Conservation (phyloP, 2,888 invertebrate genomes). For the Eucriotettix oculatus region DNA sequence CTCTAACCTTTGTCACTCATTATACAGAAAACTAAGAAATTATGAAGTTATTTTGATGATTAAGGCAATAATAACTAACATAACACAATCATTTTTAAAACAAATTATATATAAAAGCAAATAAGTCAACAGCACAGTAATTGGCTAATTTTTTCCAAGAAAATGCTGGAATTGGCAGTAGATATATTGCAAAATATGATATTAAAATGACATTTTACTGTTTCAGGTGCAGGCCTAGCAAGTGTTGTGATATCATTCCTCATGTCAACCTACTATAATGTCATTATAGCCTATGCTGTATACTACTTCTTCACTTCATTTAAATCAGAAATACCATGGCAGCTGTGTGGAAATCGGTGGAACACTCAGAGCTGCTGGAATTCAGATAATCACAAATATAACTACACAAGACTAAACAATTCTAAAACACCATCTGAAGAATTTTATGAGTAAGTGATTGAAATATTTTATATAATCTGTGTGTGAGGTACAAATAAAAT, state of each 20-base stretch:
- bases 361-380: conserved; percentile 75
- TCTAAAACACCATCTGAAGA: conserved; percentile 80
- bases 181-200: too few species aligned
- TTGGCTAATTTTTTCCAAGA: too few species aligned
- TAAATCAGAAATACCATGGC: conserved; percentile 77
- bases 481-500: too few species aligned
- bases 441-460: conserved; percentile 64
- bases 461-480: too few species aligned
- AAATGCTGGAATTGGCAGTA: too few species aligned
- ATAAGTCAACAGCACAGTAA: too few species aligned
- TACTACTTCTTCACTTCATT: conserved; percentile 88
- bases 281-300: conserved; percentile 86
- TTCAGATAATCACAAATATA: conserved; percentile 30
- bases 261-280: conserved; percentile 90
- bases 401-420: conserved; percentile 47
- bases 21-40: too few species aligned
- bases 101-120: too few species aligned
- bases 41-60: too few species aligned
- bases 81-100: too few species aligned
- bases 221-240: conserved; percentile 80
- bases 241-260: conserved; percentile 88
- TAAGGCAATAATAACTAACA: too few species aligned
- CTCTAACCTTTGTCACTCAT: too few species aligned
- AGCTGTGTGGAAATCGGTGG: conserved; percentile 70
- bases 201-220: background rate